Base-by-base conservation (phyloP, 2,888 invertebrate genomes). In the Lordiphosa andalusiaca region DNA sequence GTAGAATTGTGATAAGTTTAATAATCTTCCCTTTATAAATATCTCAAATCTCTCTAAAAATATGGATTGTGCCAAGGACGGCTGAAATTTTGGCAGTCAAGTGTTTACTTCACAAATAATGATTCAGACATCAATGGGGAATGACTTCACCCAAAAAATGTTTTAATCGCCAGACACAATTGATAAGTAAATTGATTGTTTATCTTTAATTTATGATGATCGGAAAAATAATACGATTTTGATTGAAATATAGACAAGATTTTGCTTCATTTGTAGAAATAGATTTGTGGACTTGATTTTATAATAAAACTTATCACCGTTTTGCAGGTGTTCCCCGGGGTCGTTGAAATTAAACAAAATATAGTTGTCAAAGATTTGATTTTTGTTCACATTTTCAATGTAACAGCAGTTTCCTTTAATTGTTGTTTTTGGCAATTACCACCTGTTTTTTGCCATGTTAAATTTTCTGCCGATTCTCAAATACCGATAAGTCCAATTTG, bases 301-400 rank as follows among this genome's bases (percentile, higher is more conserved):
- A 2, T 19, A 2, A 4, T 10, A 7, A 39, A 44, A 25, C 44
- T 73, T 77, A 75, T 81, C 82, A 3, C 2, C 7, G 1, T 1
- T 1, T 9, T 30, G 7, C 9, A 9, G 9, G 36, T 9, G 7
- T n/a, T 25, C 23, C 7, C 47, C 16, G 6, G 1, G 3, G 44
- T 53, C 77, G 19, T 19, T 19, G 19, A 16, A 16, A 16, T 16
- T 73, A 81, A 55, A 54, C 74, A 77, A 81, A 21, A 21, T 25
- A 25, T 0, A 25, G 71, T 64, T 74, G 57, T 55, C n/a, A 9
- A 53, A 49, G 49, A 10, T 51, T 36, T 55, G 0, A 25, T 25
- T 25, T 25, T 23, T 38, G 6, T 5, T n/a, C 3, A 6, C 4
- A 13, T 36, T n/a, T 38, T 39, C 33, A 33, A 6, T 25, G 25